Conservation (phyloP, 2,113 vertebrate species). For the Parotia lawesii region DNA sequence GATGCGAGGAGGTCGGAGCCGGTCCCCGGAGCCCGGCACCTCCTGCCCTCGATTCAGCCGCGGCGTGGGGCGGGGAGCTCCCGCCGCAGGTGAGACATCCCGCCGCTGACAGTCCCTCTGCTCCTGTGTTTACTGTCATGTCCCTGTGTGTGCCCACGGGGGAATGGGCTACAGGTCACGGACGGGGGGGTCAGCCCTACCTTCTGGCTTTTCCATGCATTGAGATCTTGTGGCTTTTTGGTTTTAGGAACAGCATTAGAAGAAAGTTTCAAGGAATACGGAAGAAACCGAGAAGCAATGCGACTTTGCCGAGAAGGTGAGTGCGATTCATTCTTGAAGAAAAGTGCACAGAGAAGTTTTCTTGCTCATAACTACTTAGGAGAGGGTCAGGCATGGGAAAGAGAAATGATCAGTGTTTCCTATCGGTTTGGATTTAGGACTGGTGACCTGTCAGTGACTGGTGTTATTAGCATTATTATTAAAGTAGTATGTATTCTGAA, state of each 20-base stretch:
- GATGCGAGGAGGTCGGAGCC: not conserved
- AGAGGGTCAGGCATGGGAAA: not conserved
- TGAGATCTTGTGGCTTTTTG: slow-evolving; percentile 37
- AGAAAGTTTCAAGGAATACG: slow-evolving; percentile 98
- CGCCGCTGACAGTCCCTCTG: not conserved
- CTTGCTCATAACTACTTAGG: not conserved
- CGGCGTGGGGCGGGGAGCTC: not conserved
- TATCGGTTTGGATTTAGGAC: not conserved
- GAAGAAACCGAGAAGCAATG: slow-evolving; percentile 96
- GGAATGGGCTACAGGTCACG: not conserved
- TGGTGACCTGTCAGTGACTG: not conserved
- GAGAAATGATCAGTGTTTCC: not conserved
- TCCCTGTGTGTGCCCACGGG: not conserved
- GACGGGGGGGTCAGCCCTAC: not conserved
- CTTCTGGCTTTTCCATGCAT: not conserved
- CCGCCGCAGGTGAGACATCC: not conserved
- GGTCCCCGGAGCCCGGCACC: not conserved
- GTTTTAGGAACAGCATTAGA: slow-evolving; percentile 88
- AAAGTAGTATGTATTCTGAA: not conserved
- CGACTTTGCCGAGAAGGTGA: slow-evolving; percentile 98
- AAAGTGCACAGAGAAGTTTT: not conserved
- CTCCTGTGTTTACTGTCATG: accelerated
- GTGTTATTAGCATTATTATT: not conserved
- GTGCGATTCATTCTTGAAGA: slow-evolving; percentile 33
- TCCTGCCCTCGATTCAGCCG: not conserved